phyloP scores from a whole-genome alignment of 2,113 vertebrate species.

The Heterochromis multidens region DNA sequence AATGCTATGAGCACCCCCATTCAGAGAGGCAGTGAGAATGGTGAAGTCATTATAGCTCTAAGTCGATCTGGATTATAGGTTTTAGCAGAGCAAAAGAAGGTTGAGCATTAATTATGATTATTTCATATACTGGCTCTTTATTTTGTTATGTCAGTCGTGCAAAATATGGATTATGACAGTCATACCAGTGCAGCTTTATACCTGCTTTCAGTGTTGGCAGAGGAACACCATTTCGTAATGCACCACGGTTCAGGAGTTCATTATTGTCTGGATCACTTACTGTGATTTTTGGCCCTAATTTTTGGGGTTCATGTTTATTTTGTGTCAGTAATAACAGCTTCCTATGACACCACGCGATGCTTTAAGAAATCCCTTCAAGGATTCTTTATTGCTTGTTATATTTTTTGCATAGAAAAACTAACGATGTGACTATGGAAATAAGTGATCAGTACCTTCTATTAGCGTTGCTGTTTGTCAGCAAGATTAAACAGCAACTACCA shows the following conservation, averaged over 20 bases:
- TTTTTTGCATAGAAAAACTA: not conserved
- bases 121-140: constrained; percentile 52
- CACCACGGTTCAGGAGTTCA: not conserved
- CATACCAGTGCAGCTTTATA: constrained; percentile 8
- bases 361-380: not conserved
- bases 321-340: not conserved
- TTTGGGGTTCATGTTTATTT: not conserved
- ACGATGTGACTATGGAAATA: not conserved
- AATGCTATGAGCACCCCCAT: not conserved
- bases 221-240: not conserved
- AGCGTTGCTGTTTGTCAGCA: not conserved
- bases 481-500: not conserved
- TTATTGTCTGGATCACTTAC: not conserved
- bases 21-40: constrained; percentile 14
- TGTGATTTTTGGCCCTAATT: not conserved
- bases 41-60: constrained; percentile 50
- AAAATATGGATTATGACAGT: constrained; percentile 53
- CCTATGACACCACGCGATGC: not conserved
- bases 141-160: constrained; percentile 38
- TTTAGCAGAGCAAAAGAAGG: constrained; percentile 51
- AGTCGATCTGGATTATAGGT: constrained; percentile 64
- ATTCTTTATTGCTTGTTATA: not conserved
- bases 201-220: not conserved
- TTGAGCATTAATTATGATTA: constrained; percentile 58
- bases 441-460: not conserved